phyloP scores from a whole-genome alignment of 2,113 vertebrate genomes.

The Oreochromis tanganicae region DNA sequence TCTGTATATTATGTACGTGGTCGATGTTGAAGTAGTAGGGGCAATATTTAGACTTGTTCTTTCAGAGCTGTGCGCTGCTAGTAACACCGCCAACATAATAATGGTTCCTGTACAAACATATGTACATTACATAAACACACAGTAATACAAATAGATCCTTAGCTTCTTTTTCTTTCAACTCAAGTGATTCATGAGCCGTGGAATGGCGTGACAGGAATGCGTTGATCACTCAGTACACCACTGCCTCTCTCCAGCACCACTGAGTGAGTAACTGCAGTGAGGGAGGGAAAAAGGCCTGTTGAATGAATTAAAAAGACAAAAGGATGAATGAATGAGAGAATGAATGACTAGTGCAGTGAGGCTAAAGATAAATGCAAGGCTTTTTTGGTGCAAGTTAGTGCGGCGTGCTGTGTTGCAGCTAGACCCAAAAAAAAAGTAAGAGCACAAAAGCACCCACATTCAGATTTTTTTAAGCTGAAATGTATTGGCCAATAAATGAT shows the following conservation, averaged over 20 bases:
- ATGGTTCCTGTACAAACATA: neutral
- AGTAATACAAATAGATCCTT: constrained; percentile 14
- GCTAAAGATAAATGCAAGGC: neutral
- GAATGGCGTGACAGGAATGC: constrained; percentile 59
- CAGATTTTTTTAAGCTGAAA: neutral
- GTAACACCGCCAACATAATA: neutral
- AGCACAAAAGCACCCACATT: constrained; percentile 11
- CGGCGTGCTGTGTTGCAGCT: neutral
- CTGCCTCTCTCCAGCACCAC: constrained; percentile 20
- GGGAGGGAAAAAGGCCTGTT: neutral
- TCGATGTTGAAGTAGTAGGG: neutral
- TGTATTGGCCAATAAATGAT: constrained; percentile 23
- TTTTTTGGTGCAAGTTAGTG: neutral
- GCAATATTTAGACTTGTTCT: constrained; percentile 1
- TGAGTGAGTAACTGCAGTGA: constrained; percentile 35
- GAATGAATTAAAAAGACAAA: constrained; percentile 35
- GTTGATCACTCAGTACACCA: constrained; percentile 41
- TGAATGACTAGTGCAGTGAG: constrained; percentile 19
- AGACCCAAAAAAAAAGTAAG: neutral
- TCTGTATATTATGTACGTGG: neutral
- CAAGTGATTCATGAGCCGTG: constrained; percentile 43
- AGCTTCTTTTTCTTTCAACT: constrained; percentile 28
- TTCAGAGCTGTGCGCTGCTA: neutral
- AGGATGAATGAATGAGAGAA: constrained; percentile 38
- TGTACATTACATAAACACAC: neutral